Conservation (phyloP, 2,888 invertebrate genomes). For the Metalampra italica region DNA sequence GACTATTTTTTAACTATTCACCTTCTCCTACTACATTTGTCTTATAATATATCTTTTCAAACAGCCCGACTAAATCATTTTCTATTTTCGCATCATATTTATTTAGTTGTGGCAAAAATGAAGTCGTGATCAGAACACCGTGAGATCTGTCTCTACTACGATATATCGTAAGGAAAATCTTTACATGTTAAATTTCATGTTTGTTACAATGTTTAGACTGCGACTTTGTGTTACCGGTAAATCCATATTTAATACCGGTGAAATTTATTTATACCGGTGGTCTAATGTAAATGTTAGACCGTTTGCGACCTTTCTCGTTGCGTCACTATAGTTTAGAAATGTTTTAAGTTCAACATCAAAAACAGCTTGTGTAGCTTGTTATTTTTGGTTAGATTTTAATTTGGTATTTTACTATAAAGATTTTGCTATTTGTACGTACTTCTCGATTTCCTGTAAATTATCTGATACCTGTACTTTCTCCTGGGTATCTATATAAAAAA, state of each 20-base stretch:
- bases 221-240: not conserved
- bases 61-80: not conserved
- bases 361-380: too few species aligned
- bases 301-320: not conserved
- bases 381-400: too few species aligned
- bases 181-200: conserved; percentile 47
- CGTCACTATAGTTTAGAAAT: not conserved
- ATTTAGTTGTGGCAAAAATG: conserved; percentile 25
- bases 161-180: conserved; percentile 35
- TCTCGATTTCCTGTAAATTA: too few species aligned
- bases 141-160: conserved; percentile 37
- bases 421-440: too few species aligned
- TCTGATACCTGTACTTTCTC: too few species aligned
- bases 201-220: conserved; percentile 21
- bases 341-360: not conserved
- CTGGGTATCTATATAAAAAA: too few species aligned
- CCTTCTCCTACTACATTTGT: not conserved
- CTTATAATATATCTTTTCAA: too few species aligned
- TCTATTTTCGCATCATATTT: not conserved
- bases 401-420: too few species aligned
- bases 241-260: not conserved
- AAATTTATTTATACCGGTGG: not conserved
- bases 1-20: not conserved
- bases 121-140: conserved; percentile 52
- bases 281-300: not conserved